phyloP scores from a whole-genome alignment of 2,797 vertebrate species.

The Falco concolor region DNA sequence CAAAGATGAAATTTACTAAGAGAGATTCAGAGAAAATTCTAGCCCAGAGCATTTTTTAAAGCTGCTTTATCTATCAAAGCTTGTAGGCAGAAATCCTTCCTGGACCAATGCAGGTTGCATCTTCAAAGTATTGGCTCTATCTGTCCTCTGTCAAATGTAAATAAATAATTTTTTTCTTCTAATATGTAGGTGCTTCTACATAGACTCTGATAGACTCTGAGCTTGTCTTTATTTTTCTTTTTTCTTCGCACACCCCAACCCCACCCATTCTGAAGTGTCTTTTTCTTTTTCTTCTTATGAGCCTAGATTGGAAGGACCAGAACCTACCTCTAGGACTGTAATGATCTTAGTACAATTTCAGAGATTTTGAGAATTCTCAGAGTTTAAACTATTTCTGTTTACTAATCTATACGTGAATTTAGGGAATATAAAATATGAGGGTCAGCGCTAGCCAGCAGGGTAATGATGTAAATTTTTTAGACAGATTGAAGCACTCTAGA shows the following conservation, averaged over 20 bases:
- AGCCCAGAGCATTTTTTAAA: not conserved
- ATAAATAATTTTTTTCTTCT: not conserved
- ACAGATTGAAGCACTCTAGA: not conserved
- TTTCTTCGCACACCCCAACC: accelerated
- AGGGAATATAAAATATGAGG: not conserved
- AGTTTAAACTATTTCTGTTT: not conserved
- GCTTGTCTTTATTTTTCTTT: not conserved
- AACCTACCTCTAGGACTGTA: not conserved
- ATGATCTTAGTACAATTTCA: not conserved
- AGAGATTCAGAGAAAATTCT: not conserved
- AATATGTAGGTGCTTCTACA: not conserved
- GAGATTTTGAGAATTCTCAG: not conserved
- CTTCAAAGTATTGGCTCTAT: not conserved
- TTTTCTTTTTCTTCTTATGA: not conserved
- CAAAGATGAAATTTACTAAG: not conserved
- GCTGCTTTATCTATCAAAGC: not conserved
- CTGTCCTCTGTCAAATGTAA: not conserved
- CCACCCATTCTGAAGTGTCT: not conserved
- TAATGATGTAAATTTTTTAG: not conserved
- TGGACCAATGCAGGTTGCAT: not conserved
- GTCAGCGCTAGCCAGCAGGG: not conserved
- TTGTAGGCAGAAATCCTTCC: not conserved
- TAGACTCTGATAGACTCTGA: not conserved
- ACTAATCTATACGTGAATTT: not conserved
- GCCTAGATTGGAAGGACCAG: not conserved